Evolutionary conservation across 2,113 vertebrate genomes (phyloP), one percentile per base, ranked within the genome.

Genomic region (Acrocephalus kingi): DNA sequence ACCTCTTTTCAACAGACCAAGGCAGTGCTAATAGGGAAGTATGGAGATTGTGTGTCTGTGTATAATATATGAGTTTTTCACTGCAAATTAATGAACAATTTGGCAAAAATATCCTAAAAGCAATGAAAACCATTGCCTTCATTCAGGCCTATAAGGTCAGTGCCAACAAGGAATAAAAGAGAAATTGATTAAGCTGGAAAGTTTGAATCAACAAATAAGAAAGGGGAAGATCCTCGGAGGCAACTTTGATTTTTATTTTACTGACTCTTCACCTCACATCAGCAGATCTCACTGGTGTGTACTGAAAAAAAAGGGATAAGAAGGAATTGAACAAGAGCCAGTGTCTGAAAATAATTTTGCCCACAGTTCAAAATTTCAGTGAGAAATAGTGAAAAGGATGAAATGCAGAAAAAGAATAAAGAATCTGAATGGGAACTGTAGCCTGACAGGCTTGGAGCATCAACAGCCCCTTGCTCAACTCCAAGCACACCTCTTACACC

Each of bases 161-260:
- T 30, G 63, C 16, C 82, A 91, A 59, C 1, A 3, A 77, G 43
- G 52, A 91, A 88, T 41, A 93, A 91, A 82, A 45, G 21, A 87
- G 33, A 76, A 85, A 71, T 7, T 39, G 66, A 84, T 56, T 87
- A 52, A 56, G 18, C 8, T 71, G 59, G 46, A 67, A 91, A 78
- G 45, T 77, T 10, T 71, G 27, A 80, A 83, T 52, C n/a, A 80
- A 77, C 37, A 83, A 76, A 64, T 46, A 59, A 73, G 54, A 21
- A 90, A 75, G 27, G 83, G n/a, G 11, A 67, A 17, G n/a, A 71
- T 86, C 27, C 55, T 84, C 1, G 0, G 46, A 90, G 48, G 61
- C 15, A 86, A 86, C n/a, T 90, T 46, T 23, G 31, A 79, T 90
- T 92, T 94, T 77, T 86, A 28, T 81, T 84, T 86, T 84, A 43